Percentiles rank a stretch among this genome's conserved stretches.
These are phyloP conservation scores for Rambutsinella grinnellia DNA, from an alignment of 2,888 invertebrate species.

Conservation along the genomic window DNA sequence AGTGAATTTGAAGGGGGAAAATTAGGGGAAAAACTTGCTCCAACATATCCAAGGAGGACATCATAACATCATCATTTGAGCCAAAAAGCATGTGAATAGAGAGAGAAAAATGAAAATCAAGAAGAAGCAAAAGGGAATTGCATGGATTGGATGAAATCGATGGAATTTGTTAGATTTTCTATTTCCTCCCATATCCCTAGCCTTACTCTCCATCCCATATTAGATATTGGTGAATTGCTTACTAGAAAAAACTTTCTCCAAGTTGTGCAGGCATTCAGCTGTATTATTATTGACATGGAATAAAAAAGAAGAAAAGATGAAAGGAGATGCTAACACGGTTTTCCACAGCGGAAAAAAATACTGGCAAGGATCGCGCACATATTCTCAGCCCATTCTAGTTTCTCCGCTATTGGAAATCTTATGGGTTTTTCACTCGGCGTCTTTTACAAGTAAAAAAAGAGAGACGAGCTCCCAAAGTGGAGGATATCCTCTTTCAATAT, in stretches of 20 bases:
- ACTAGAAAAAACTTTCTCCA: not conserved
- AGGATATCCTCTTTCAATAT: no score
- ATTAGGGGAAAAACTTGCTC: no score
- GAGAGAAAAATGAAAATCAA: not conserved
- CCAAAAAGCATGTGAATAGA: not conserved
- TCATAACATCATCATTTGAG: not conserved
- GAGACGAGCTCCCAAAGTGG: no score
- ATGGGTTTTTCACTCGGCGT: not conserved
- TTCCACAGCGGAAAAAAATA: not conserved
- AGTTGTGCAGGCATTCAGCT: not conserved
- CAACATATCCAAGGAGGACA: no score
- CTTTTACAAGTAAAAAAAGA: no score
- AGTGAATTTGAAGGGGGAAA: no score
- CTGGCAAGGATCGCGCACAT: not conserved
- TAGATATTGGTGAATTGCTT: not conserved
- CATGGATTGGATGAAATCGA: constrained; percentile 11
- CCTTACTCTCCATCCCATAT: not conserved
- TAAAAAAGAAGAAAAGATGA: not conserved
- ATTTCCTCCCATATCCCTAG: not conserved
- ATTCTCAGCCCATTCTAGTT: no score
- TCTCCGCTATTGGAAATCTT: no score
- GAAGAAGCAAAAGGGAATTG: constrained; percentile 7
- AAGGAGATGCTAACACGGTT: not conserved
- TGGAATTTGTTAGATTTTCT: constrained; percentile 5
- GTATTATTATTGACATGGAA: not conserved